phyloP scores from a whole-genome alignment of 2,113 vertebrate species.

The Tylochromis polylepis region DNA sequence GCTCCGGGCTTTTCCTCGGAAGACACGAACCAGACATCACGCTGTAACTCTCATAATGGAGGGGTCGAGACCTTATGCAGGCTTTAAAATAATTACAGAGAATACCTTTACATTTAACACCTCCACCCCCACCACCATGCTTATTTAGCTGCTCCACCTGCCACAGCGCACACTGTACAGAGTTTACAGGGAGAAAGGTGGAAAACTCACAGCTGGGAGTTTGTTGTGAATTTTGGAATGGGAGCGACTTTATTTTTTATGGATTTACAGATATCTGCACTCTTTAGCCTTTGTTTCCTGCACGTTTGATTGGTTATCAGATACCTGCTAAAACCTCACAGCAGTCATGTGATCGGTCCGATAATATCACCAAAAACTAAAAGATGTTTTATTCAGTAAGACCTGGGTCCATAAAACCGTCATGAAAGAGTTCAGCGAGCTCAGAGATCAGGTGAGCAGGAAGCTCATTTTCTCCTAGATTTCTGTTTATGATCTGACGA shows the following conservation, averaged over 20 bases:
- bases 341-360: background rate
- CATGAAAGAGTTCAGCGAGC: background rate
- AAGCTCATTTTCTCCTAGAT: background rate
- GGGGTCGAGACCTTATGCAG: slow-evolving; percentile 31
- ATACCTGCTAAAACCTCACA: background rate
- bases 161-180: background rate
- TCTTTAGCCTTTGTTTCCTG: background rate
- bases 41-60: slow-evolving; percentile 14
- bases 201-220: background rate
- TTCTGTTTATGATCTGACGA: background rate
- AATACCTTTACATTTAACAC: background rate
- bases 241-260: no score
- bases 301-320: background rate
- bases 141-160: background rate
- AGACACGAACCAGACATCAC: slow-evolving; percentile 12
- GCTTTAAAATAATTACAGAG: slow-evolving; percentile 4
- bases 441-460: background rate
- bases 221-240: no score
- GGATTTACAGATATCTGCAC: background rate
- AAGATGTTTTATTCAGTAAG: background rate
- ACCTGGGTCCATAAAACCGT: background rate
- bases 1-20: background rate
- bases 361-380: no score
- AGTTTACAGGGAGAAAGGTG: background rate
- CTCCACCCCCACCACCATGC: background rate